Conservation (phyloP, 1,140 invertebrate genomes). For the Eupristina koningsbergeri region DNA sequence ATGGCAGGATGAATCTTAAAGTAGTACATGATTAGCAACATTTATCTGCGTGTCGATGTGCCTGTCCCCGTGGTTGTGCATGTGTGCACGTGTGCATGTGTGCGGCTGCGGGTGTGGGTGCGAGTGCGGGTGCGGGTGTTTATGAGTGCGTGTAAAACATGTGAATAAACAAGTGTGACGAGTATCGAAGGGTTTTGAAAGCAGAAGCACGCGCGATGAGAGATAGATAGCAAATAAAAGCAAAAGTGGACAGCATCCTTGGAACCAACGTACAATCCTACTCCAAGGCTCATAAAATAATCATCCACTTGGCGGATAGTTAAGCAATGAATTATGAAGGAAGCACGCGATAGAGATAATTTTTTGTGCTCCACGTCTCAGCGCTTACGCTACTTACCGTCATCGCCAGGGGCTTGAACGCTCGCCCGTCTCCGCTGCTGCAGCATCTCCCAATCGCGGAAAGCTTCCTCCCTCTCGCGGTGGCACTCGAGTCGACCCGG, state of each 20-base stretch:
- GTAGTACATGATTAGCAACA: neutral
- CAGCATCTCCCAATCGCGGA: slow-evolving; percentile 6
- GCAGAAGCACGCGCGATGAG: neutral
- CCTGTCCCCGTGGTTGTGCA: too few species aligned
- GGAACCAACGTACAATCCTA: slow-evolving; percentile 27
- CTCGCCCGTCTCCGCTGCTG: neutral
- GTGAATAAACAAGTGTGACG: neutral
- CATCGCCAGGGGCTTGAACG: neutral
- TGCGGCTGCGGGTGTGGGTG: too few species aligned
- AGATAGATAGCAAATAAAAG: neutral
- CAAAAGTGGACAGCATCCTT: slow-evolving; percentile 3
- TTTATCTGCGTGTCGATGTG: neutral
- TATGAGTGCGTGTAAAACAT: too few species aligned
- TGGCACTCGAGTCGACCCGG: neutral
- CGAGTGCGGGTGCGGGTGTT: too few species aligned
- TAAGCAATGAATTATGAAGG: neutral
- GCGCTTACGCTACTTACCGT: slow-evolving; percentile 15
- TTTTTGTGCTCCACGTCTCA: neutral
- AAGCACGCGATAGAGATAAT: neutral
- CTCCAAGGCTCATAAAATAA: slow-evolving; percentile 32
- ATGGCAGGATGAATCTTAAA: neutral
- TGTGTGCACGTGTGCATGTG: too few species aligned
- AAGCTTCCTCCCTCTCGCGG: slow-evolving; percentile 12
- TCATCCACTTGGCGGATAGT: neutral
- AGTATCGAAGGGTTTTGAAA: neutral